Conservation (phyloP, 2,888 invertebrate genomes). For the Boloria euphrosyne region DNA sequence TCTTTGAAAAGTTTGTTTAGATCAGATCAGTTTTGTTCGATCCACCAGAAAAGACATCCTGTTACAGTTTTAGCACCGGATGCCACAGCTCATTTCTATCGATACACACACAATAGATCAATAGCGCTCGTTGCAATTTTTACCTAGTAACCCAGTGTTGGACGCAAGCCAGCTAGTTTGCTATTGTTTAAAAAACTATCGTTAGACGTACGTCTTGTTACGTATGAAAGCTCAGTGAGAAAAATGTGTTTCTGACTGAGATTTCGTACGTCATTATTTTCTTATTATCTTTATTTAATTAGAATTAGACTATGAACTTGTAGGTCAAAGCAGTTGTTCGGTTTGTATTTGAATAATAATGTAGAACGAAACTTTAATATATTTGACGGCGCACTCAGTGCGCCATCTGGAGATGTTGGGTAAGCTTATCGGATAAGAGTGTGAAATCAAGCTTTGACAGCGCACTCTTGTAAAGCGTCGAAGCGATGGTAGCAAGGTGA, state of each 20-base stretch:
- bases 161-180: slow-evolving; percentile 27
- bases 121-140: slow-evolving; percentile 27
- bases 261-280: too few species aligned
- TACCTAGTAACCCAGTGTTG: slow-evolving; percentile 27
- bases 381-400: too few species aligned
- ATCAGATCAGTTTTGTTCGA: slow-evolving; percentile 21
- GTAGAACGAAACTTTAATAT: too few species aligned
- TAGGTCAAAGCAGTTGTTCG: too few species aligned
- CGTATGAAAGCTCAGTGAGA: slow-evolving; percentile 4
- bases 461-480: too few species aligned
- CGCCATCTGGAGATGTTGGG: too few species aligned
- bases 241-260: neutral
- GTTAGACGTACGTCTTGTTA: slow-evolving; percentile 7
- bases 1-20: slow-evolving; percentile 18
- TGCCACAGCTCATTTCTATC: slow-evolving; percentile 34
- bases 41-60: slow-evolving; percentile 30
- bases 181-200: slow-evolving; percentile 28
- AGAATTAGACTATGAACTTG: too few species aligned
- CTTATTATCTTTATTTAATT: too few species aligned
- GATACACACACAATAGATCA: slow-evolving; percentile 39
- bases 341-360: too few species aligned
- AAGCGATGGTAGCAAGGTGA: too few species aligned
- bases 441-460: too few species aligned
- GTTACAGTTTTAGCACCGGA: slow-evolving; percentile 33
- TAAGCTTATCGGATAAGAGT: too few species aligned